A percentile compares a stretch with the other conserved stretches of the same genome.
Conservation (phyloP, 2,888 invertebrate genomes). For the Drosophila sordidapex region DNA sequence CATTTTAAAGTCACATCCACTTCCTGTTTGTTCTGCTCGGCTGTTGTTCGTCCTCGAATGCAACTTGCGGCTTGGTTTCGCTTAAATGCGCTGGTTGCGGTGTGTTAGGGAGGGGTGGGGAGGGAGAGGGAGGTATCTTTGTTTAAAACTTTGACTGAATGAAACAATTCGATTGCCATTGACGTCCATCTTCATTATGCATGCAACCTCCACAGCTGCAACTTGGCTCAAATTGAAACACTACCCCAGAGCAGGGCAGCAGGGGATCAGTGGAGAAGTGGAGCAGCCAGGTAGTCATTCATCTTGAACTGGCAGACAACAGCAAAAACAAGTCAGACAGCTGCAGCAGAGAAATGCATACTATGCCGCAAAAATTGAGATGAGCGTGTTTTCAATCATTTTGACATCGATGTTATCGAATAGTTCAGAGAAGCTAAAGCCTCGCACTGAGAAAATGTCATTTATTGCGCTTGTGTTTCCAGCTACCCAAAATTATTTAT, state of each 20-base stretch:
- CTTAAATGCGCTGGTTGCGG: conserved; percentile 22
- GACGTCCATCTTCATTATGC: conserved; percentile 67
- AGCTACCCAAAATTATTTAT: neutral
- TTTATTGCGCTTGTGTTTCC: neutral
- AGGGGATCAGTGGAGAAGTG: neutral
- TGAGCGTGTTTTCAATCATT: neutral
- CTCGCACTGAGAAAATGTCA: neutral
- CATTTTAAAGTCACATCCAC: conserved; percentile 44
- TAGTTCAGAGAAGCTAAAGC: neutral
- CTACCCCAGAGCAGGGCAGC: neutral
- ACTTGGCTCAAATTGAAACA: conserved; percentile 62
- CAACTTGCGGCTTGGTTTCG: conserved; percentile 32
- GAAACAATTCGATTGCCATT: conserved; percentile 66
- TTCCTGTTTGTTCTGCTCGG: neutral
- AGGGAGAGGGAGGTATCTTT: conserved; percentile 15
- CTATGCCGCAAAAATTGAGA: neutral
- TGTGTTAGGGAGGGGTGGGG: neutral
- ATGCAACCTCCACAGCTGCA: conserved; percentile 56
- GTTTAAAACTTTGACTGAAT: conserved; percentile 44
- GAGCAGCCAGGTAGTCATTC: conserved; percentile 27
- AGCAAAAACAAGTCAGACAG: conserved; percentile 40
- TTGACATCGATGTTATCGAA: neutral
- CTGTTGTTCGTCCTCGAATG: conserved; percentile 17
- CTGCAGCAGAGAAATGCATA: neutral
- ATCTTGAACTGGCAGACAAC: conserved; percentile 34